Base-by-base conservation (phyloP, 2,113 vertebrate species). In the Nipponia nippon region DNA sequence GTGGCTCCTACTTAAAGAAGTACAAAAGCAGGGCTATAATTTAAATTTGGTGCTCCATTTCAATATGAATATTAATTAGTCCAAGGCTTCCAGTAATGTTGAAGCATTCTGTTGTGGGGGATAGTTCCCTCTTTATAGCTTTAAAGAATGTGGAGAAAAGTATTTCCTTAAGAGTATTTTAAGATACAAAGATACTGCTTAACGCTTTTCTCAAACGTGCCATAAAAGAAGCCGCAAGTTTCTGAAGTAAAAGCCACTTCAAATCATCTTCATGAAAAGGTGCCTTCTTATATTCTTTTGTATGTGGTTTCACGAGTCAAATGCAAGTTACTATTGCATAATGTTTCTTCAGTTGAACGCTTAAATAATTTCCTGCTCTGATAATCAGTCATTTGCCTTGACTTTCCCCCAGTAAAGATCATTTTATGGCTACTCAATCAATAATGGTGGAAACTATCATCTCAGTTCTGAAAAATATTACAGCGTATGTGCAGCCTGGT, bases 161-260 rank as follows among this genome's bases (percentile, higher is more conserved):
- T 89, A 70, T 56, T 90, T 94, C 73, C 87, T 87, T 84, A 90
- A 83, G 61, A 67, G 73, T 94, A 63, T 93, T 93, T 94, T 88
- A 83, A 95, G 75, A 53, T 69, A 62, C 34, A 71, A 36, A 65
- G 73, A 65, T 91, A 78, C 13, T 47, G 34, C 72, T 90, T 89
- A 83, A 66, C 20, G 19, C 78, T 89, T 69, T 67, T 89, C 83
- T 76, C 32, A 93, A 86, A 77, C 46, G 5, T 98, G 92, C 86
- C 95, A 95, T 96, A 77, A 98, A 98, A 96, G 97, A 98, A 98
- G 95, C 98, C 98, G 85, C 98, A 98, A 90, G 87, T 83, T 98
- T 97, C 96, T 98, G 96, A 98, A 97, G 95, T 95, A 96, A 97
- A 97, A 98, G 96, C 98, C 98, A 98, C 98, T 98, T 98, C 98